Evolutionary conservation across 2,797 vertebrate species (phyloP), one percentile per base, ranked within the genome.

Genomic region (Columba guinea): DNA sequence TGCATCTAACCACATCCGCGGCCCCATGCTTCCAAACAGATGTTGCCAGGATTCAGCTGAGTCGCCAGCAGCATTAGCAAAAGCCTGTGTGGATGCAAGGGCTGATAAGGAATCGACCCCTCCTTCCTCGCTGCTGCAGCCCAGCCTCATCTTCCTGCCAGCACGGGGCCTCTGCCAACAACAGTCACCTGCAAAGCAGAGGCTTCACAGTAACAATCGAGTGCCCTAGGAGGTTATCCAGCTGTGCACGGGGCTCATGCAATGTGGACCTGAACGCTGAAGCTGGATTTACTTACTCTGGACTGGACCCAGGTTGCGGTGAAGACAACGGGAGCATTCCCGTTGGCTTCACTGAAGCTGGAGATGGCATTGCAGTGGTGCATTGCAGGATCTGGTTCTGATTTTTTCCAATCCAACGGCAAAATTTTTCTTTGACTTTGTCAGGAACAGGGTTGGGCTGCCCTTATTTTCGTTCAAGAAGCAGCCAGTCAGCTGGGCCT

Each of bases 31-130:
- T 89, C 53, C 93, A 78, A 63, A 27, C 87, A 90, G 87, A 74
- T 88, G 85, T 68, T 91, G 85, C 65, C 91, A 84, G 92, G 89
- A 73, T 78, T 81, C 67, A 63, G 14, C 44, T 46, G 89, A 53
- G 69, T 39, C 13, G 10, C 91, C 87, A 88, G 80, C 79, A 91
- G 63, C 10, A 3, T 65, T 76, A 73, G 76, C 7, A 9, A 69
- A 79, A 94, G 65, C 76, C 1, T 65, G 62, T 51, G 86, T 76
- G 82, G 80, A 94, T 93, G 46, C 52, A 32, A 74, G 34, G 56
- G 56, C 48, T 49, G 89, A 84, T 93, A 88, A 95, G n/a, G 51
- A 63, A 32, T 46, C 19, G 44, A 44, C 69, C 63, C 37, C 32
- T 27, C 13, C 22, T 2, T 65, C 81, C 71, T 83, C 1, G 0